A percentile compares a stretch with the other conserved stretches of the same genome.
phyloP scores from a whole-genome alignment of 2,888 invertebrate species.

The Drosophila anomalata region DNA sequence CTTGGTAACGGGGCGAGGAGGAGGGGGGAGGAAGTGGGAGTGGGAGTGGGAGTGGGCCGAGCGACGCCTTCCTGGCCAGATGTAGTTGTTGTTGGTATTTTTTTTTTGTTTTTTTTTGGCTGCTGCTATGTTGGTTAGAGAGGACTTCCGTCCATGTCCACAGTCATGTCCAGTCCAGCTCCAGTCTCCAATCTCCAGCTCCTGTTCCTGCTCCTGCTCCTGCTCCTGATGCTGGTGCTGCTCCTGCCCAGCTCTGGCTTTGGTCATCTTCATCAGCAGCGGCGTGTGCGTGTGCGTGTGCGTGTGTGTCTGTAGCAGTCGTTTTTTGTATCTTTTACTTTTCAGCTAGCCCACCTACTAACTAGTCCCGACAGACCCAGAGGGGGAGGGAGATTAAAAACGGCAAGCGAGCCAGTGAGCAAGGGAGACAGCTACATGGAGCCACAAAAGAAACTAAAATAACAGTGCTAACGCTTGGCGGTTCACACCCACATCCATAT shows the following conservation, averaged over 20 bases:
- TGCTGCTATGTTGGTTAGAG: constrained; percentile 75
- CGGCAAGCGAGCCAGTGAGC: constrained; percentile 7
- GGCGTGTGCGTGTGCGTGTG: constrained; percentile 44
- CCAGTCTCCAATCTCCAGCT: constrained; percentile 2
- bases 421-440: constrained; percentile 1
- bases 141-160: constrained; percentile 69
- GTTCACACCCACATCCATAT: constrained; percentile 35
- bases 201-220: not conserved
- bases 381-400: constrained; percentile 8
- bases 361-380: constrained; percentile 52
- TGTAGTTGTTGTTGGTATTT: constrained; percentile 34
- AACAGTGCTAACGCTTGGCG: constrained; percentile 48
- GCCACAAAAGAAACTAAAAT: constrained; percentile 42
- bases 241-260: constrained; percentile 17
- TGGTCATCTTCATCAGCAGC: constrained; percentile 80
- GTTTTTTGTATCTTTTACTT: constrained; percentile 45
- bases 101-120: constrained; percentile 46
- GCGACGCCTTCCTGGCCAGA: constrained; percentile 61
- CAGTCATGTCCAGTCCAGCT: constrained; percentile 44
- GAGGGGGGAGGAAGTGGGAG: constrained; percentile 9
- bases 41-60: constrained; percentile 55
- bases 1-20: constrained; percentile 23
- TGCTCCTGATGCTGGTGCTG: not conserved
- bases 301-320: constrained; percentile 32
- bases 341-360: constrained; percentile 70